Evolutionary conservation across 1,140 invertebrate genomes (phyloP).

Genomic region (Drosophila pallidifrons): DNA sequence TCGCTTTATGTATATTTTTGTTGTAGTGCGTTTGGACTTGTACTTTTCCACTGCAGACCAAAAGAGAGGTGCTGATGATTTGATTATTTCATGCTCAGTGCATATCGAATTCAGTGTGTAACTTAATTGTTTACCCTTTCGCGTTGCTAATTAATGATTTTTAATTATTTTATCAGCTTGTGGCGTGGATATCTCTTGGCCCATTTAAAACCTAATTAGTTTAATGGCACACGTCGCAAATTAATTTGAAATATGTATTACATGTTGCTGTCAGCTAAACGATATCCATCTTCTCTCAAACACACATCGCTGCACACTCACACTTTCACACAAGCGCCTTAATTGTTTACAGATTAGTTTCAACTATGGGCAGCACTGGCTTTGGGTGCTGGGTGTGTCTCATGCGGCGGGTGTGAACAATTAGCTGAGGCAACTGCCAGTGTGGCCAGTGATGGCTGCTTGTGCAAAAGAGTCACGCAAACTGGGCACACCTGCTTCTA

Average conservation of each 20-base stretch:
- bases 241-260: conserved; percentile 65
- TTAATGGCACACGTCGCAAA: conserved; percentile 76
- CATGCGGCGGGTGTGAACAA: conserved; percentile 68
- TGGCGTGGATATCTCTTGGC: conserved; percentile 22
- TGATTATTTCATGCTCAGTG: conserved; percentile 46
- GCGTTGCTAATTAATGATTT: conserved; percentile 46
- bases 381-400: conserved; percentile 58
- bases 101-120: conserved; percentile 34
- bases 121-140: conserved; percentile 41
- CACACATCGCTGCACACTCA: background rate
- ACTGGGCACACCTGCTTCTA: conserved; percentile 38
- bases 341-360: conserved; percentile 80
- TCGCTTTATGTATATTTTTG: conserved; percentile 35
- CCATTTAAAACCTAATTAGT: conserved; percentile 63
- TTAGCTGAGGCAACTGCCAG: conserved; percentile 56
- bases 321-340: conserved; percentile 37
- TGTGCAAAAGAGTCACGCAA: conserved; percentile 76
- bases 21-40: conserved; percentile 13
- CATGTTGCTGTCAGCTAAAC: conserved; percentile 30
- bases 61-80: conserved; percentile 42
- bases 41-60: conserved; percentile 58
- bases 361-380: conserved; percentile 27
- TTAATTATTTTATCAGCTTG: conserved; percentile 41
- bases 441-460: conserved; percentile 40
- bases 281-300: conserved; percentile 12